Conservation (phyloP, 2,113 vertebrate genomes). For the Plecotus auritus region DNA sequence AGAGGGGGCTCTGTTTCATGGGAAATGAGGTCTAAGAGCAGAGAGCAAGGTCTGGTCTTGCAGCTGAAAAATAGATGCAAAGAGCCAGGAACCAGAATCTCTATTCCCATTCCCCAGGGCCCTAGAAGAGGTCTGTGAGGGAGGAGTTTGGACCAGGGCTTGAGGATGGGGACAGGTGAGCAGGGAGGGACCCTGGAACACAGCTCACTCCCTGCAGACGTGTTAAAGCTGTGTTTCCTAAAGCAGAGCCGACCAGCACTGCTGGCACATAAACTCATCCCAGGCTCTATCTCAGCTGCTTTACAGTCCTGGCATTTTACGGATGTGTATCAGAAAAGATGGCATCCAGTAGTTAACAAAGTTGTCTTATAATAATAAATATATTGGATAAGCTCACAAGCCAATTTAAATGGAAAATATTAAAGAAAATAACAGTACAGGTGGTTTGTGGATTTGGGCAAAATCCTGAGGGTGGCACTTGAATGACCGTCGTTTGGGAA, state of each 20-base stretch:
- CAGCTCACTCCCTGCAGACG: not conserved
- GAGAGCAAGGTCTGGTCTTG: not conserved
- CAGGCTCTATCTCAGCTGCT: not conserved
- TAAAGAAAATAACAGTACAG: not conserved
- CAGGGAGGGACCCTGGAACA: not conserved
- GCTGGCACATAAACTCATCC: not conserved
- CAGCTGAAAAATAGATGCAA: not conserved
- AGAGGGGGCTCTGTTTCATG: not conserved
- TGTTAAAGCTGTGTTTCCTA: not conserved
- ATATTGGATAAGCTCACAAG: not conserved
- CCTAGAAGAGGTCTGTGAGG: not conserved
- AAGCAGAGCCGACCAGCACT: not conserved
- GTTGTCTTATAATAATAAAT: not conserved
- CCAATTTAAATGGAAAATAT: not conserved
- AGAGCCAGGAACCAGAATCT: not conserved
- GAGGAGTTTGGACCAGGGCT: not conserved
- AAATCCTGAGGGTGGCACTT: not conserved
- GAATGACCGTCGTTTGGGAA: not conserved
- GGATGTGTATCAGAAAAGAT: not conserved
- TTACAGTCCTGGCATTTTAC: not conserved
- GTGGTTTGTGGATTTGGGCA: not conserved
- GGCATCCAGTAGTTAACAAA: not conserved
- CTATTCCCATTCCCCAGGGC: not conserved
- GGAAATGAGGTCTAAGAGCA: not conserved
- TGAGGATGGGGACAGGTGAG: not conserved